These are phyloP conservation scores for Hormaphis cornu DNA, from an alignment of 1,140 invertebrate genomes.

Conservation along the genomic window DNA sequence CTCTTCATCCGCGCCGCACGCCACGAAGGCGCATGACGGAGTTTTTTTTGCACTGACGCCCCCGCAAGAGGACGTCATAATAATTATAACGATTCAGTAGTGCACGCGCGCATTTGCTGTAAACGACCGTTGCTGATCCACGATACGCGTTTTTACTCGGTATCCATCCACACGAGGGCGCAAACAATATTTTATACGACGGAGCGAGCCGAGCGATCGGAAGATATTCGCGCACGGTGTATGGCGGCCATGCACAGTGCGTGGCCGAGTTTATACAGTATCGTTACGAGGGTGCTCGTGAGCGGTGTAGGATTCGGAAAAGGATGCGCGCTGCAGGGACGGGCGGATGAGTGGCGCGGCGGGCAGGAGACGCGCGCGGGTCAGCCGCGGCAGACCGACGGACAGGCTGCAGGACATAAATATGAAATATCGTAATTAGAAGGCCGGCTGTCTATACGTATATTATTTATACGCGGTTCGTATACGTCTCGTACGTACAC, in stretches of 20 bases:
- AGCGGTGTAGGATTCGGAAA: slow-evolving; percentile 22
- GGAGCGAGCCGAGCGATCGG: too few species aligned
- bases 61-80: too few species aligned
- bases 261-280: background rate
- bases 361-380: background rate
- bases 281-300: slow-evolving; percentile 25
- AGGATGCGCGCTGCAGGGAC: background rate
- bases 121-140: too few species aligned
- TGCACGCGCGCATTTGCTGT: too few species aligned
- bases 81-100: too few species aligned
- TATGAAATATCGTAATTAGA: slow-evolving; percentile 33
- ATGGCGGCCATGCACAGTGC: background rate
- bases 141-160: too few species aligned
- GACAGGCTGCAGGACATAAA: slow-evolving; percentile 20
- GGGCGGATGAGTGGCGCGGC: background rate
- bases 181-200: too few species aligned
- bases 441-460: background rate
- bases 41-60: too few species aligned
- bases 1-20: too few species aligned
- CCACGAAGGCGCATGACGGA: too few species aligned
- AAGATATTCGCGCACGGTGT: too few species aligned
- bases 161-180: too few species aligned
- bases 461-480: background rate
- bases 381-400: background rate
- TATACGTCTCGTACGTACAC: background rate